Evolutionary conservation across 2,888 invertebrate species (phyloP).

Genomic region (Amphipyra tragopoginis): DNA sequence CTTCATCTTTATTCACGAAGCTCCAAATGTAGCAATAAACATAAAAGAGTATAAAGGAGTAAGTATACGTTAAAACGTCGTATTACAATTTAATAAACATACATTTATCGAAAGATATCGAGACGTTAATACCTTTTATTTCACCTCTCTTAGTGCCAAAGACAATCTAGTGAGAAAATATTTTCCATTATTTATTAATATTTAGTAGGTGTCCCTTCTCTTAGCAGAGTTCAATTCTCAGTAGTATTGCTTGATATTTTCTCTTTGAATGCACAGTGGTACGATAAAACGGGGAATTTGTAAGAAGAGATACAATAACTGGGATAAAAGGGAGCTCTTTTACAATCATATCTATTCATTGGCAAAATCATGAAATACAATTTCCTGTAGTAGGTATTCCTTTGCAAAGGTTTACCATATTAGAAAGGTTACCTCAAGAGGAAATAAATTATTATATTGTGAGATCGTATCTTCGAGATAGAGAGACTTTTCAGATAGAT

Average conservation of each 20-base stretch:
- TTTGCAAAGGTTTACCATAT: conserved; percentile 49
- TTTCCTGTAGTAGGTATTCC: conserved; percentile 44
- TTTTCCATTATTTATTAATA: conserved; percentile 51
- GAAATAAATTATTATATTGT: conserved; percentile 39
- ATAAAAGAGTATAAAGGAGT: neutral
- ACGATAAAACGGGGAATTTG: conserved; percentile 70
- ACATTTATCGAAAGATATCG: conserved; percentile 10
- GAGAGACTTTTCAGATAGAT: conserved; percentile 7
- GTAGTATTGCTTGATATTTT: conserved; percentile 65
- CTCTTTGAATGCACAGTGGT: conserved; percentile 66
- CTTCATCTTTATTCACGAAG: neutral
- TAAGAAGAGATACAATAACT: conserved; percentile 72
- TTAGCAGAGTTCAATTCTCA: conserved; percentile 54
- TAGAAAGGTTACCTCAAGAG: conserved; percentile 36
- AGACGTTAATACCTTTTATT: conserved; percentile 13
- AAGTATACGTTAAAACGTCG: neutral
- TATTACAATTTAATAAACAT: conserved; percentile 28
- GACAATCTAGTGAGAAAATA: conserved; percentile 11
- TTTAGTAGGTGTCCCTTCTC: conserved; percentile 61
- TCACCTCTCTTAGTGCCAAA: conserved; percentile 9
- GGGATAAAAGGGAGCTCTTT: conserved; percentile 71
- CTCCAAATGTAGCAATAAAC: conserved; percentile 2
- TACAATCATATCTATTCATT: conserved; percentile 77
- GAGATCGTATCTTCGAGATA: conserved; percentile 25
- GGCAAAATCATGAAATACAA: conserved; percentile 59